These are phyloP conservation scores for Dasysyrphus tricinctus DNA, from an alignment of 2,888 invertebrate genomes.

Conservation along the genomic window DNA sequence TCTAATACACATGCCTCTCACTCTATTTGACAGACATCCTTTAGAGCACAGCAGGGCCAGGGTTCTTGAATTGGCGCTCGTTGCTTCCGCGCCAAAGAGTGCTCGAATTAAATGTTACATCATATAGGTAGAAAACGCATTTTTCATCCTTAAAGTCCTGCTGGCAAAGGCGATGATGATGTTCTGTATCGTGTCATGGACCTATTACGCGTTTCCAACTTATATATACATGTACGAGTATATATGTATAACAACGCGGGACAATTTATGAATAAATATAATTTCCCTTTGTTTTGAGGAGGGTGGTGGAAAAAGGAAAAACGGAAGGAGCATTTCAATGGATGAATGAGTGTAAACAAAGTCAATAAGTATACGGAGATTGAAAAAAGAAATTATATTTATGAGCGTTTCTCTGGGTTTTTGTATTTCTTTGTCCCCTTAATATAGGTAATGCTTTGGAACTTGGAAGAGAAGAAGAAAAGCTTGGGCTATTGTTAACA, in stretches of 20 bases:
- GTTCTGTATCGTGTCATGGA: constrained; percentile 63
- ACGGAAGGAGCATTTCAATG: constrained; percentile 31
- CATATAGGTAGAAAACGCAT: constrained; percentile 57
- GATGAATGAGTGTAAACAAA: constrained; percentile 39
- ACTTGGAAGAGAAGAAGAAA: background rate
- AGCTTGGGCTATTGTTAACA: constrained; percentile 14
- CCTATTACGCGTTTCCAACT: constrained; percentile 55
- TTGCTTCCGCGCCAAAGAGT: constrained; percentile 38
- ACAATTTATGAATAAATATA: constrained; percentile 42
- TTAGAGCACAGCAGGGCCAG: background rate
- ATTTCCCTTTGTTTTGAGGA: constrained; percentile 1
- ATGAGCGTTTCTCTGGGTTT: constrained; percentile 6
- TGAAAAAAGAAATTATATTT: constrained; percentile 30
- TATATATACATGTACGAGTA: background rate
- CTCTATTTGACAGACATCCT: constrained; percentile 18
- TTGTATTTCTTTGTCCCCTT: constrained; percentile 36
- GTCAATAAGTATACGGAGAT: constrained; percentile 15
- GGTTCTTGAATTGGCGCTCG: constrained; percentile 38
- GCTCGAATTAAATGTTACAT: constrained; percentile 47
- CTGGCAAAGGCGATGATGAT: constrained; percentile 40
- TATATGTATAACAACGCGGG: constrained; percentile 5
- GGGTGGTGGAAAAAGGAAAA: background rate
- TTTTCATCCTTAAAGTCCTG: constrained; percentile 24
- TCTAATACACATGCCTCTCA: background rate
- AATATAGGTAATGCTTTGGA: background rate